Evolutionary conservation across 2,797 vertebrate species (phyloP).

Genomic region (Phalanger gymnotis): DNA sequence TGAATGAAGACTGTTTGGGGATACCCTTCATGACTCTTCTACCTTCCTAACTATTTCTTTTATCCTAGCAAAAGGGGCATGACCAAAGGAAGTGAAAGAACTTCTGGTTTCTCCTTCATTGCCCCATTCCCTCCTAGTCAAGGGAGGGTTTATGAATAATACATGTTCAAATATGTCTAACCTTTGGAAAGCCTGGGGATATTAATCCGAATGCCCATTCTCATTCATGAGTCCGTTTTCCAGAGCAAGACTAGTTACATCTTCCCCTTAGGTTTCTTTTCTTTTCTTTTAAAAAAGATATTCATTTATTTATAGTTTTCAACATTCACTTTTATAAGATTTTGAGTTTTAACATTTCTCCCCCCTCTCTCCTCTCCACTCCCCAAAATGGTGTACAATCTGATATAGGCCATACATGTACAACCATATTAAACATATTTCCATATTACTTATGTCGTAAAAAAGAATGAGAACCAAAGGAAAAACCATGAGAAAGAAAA

Average conservation of each 20-base stretch:
- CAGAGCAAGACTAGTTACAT: neutral
- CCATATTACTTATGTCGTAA: no score
- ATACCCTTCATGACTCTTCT: accelerated
- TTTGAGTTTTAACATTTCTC: no score
- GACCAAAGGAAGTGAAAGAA: neutral
- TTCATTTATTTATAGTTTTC: no score
- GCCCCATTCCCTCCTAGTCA: neutral
- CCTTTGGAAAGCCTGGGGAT: neutral
- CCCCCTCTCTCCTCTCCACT: no score
- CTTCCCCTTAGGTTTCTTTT: neutral
- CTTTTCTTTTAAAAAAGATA: no score
- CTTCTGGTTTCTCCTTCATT: neutral
- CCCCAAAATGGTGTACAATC: no score
- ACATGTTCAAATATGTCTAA: neutral
- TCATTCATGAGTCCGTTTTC: neutral
- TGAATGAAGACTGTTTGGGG: neutral
- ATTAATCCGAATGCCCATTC: neutral
- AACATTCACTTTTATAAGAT: no score
- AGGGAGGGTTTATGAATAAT: neutral
- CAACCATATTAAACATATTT: no score
- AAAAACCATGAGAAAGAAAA: no score
- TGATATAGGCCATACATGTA: no score
- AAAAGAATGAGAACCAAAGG: no score
- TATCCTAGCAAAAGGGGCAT: neutral
- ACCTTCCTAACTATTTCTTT: neutral